These are phyloP conservation scores for Drosophila siamana DNA, from an alignment of 2,888 invertebrate genomes.

Conservation along the genomic window DNA sequence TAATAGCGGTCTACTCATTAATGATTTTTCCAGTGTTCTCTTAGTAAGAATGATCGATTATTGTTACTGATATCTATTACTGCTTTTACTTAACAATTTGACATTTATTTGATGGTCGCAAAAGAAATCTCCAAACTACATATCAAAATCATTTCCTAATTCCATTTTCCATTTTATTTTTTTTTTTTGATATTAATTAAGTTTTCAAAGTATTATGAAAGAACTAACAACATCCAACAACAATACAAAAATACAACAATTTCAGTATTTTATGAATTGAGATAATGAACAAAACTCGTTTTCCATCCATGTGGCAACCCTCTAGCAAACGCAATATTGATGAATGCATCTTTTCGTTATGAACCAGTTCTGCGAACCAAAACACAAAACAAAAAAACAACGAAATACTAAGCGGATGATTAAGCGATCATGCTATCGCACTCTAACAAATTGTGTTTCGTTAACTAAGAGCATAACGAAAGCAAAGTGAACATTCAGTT, in stretches of 20 bases:
- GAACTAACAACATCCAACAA: no score
- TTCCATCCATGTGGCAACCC: slow-evolving; percentile 46
- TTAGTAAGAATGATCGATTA: neutral
- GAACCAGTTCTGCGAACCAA: slow-evolving; percentile 54
- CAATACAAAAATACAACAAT: neutral
- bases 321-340: slow-evolving; percentile 40
- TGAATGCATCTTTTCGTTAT: slow-evolving; percentile 48
- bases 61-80: neutral
- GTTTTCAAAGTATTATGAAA: no score
- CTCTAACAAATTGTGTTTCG: slow-evolving; percentile 33
- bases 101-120: no score
- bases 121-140: no score
- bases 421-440: slow-evolving; percentile 37
- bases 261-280: neutral
- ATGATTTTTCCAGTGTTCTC: neutral
- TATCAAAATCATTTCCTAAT: no score
- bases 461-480: slow-evolving; percentile 29
- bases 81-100: neutral
- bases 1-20: neutral
- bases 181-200: no score
- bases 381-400: slow-evolving; percentile 4
- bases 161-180: no score
- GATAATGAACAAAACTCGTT: slow-evolving; percentile 2
- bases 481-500: slow-evolving; percentile 26
- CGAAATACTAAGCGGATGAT: slow-evolving; percentile 51